These are phyloP conservation scores for cattle (Bos taurus) DNA, from an alignment of 2,113 vertebrate genomes.

Conservation along the genomic window DNA sequence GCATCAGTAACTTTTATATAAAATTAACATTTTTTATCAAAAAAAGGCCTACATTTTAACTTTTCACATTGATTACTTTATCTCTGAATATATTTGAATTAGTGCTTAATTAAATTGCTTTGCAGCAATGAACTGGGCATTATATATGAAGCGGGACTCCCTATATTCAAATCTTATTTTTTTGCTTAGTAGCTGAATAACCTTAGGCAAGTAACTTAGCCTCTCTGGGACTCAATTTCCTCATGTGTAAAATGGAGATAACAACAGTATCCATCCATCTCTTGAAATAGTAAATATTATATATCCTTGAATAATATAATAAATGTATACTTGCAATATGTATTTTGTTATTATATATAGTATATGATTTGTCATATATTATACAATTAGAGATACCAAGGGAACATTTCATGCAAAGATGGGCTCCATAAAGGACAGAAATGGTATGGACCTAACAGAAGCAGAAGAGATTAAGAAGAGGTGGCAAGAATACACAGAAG, in stretches of 20 bases:
- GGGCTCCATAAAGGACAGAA: too few relatives aligned
- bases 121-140: background rate
- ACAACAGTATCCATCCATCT: background rate
- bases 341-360: background rate
- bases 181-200: background rate
- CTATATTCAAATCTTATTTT: background rate
- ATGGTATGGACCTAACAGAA: too few relatives aligned
- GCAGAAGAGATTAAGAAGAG: too few relatives aligned
- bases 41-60: background rate
- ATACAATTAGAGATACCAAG: background rate
- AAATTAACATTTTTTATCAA: background rate
- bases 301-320: background rate
- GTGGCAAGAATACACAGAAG: too few relatives aligned
- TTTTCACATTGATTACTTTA: background rate
- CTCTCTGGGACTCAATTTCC: background rate
- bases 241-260: background rate
- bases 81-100: background rate
- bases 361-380: background rate
- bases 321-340: background rate
- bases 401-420: too few relatives aligned
- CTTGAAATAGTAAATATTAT: background rate
- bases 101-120: background rate
- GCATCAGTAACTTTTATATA: background rate
- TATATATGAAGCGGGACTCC: background rate
- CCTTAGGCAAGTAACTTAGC: background rate